Base-by-base conservation (phyloP, 2,888 invertebrate genomes). In the Euzophera pinguis region DNA sequence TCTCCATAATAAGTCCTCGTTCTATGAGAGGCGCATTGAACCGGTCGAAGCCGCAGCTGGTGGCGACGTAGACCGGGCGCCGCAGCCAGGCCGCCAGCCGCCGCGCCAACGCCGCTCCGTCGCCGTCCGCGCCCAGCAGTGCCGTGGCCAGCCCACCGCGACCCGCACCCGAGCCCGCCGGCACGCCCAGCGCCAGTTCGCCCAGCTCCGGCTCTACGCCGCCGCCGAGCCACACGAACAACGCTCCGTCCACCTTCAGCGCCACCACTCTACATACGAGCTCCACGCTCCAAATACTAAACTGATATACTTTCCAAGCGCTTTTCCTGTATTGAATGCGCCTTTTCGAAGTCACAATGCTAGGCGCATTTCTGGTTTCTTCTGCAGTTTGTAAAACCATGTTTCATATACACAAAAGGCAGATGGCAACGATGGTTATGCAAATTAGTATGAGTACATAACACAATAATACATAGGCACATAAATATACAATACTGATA, bases 171-270 rank as follows among this genome's bases (percentile, higher is more conserved):
- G 57, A 53, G 0, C 55, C 51, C 29, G 29, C 53, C 51, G 81
- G 78, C 66, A 75, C 54, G 0, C 70, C 84, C 47, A 78, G 60
- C 27, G 78, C 75, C 35, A 76, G 48, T 48, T 75, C 73, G n/a
- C 63, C 53, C 39, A 77, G 65, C 50, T 60, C 59, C 13, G 62
- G 48, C 55, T 61, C 50, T 14, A 67, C 47, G 12, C 13, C 52
- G 48, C 63, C 52, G 32, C 81, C 82, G 34, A 81, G 50, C 87
- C 87, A 87, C 63, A 86, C 56, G 54, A 85, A 70, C 56, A 82
- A 58, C 32, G 79, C 80, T 37, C 72, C 78, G 37, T 67, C 58
- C 68, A 78, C 74, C 16, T 73, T 74, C 54, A 86, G 58, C 17
- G 70, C 74, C 47, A 66, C 72, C 29, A 65, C 76, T 50, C 67